A percentile compares a stretch with the other conserved stretches of the same genome.
These are phyloP conservation scores for Drosophila willistoni DNA, from an alignment of 1,140 invertebrate genomes.

Conservation along the genomic window DNA sequence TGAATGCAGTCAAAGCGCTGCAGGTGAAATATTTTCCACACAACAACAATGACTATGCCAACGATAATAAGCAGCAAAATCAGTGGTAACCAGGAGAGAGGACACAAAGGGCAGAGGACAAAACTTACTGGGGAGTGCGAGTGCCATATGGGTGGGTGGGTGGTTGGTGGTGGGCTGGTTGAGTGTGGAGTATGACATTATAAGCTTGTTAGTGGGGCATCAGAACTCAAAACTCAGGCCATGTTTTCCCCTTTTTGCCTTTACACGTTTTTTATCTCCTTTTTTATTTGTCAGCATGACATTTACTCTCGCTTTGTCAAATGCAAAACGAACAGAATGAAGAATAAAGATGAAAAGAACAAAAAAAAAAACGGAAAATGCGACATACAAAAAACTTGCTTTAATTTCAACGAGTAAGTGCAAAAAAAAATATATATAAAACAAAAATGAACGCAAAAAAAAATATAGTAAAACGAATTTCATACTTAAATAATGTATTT, in stretches of 20 bases:
- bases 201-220: neutral
- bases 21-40: slow-evolving; percentile 27
- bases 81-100: neutral
- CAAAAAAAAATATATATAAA: too few species aligned
- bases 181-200: neutral
- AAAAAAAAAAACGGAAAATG: neutral
- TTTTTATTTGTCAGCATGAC: neutral
- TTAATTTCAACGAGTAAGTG: too few species aligned
- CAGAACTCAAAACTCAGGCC: neutral
- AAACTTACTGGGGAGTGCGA: too few species aligned
- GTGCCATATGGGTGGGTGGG: too few species aligned
- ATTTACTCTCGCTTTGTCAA: neutral
- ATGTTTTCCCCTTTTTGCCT: neutral
- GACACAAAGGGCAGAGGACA: neutral
- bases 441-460: too few species aligned
- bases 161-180: neutral
- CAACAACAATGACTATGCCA: slow-evolving; percentile 35
- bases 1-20: slow-evolving; percentile 6
- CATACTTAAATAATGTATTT: too few species aligned
- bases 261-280: neutral
- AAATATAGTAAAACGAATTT: too few species aligned
- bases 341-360: neutral
- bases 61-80: slow-evolving; percentile 22
- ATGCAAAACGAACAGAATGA: neutral
- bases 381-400: neutral